phyloP scores from a whole-genome alignment of 2,797 vertebrate species.

The Oreortyx pictus region DNA sequence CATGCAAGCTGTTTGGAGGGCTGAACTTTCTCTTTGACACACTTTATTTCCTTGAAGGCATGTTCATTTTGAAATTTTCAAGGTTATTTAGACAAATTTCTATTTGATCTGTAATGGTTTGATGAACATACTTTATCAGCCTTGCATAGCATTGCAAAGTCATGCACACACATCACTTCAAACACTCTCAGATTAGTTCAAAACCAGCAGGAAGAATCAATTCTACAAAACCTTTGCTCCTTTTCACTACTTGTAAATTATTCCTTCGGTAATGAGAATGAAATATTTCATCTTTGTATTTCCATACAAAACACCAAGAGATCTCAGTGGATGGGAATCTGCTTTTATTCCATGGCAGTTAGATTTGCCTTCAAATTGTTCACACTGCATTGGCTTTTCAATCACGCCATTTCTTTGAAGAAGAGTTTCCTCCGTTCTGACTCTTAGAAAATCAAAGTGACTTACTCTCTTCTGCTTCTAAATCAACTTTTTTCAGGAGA shows the following conservation, averaged over 20 bases:
- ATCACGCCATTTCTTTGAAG: background rate
- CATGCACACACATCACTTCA: background rate
- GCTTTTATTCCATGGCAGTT: background rate
- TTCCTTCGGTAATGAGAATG: background rate
- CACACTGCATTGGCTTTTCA: background rate
- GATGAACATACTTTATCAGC: background rate
- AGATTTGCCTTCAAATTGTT: background rate
- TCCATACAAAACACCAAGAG: background rate
- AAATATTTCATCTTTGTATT: background rate
- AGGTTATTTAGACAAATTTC: background rate
- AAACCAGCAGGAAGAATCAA: background rate
- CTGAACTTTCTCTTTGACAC: background rate
- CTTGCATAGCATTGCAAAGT: background rate
- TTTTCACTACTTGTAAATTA: background rate
- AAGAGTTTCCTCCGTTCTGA: background rate
- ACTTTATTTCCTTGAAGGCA: background rate
- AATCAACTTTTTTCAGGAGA: background rate
- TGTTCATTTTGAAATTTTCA: background rate
- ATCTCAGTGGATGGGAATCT: background rate
- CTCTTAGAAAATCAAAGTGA: background rate
- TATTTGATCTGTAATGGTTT: background rate
- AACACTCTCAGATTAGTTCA: background rate
- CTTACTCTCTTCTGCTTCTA: background rate
- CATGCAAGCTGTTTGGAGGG: background rate
- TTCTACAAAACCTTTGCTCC: background rate